A percentile compares a stretch with the other conserved stretches of the same genome.
These are phyloP conservation scores for Lacanobia oleracea DNA, from an alignment of 2,888 invertebrate species.

Conservation along the genomic window DNA sequence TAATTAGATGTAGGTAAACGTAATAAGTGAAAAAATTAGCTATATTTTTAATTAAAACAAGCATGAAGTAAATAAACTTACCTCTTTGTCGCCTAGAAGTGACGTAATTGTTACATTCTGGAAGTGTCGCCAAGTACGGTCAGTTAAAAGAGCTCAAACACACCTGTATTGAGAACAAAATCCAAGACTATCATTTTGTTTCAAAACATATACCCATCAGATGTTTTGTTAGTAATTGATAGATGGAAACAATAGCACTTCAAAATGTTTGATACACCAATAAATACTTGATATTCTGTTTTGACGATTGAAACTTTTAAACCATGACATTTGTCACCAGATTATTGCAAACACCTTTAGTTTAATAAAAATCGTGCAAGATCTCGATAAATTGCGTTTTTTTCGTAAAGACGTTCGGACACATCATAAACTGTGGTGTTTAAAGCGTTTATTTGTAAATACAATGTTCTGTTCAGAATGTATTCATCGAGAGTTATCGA, in stretches of 20 bases:
- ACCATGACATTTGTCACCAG: background rate
- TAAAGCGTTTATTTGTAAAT: background rate
- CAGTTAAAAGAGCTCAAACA: slow-evolving; percentile 75
- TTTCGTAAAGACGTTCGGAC: background rate
- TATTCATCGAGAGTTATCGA: background rate
- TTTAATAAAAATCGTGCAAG: background rate
- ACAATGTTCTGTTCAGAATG: background rate
- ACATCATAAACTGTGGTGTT: background rate
- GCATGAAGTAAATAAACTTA: slow-evolving; percentile 62
- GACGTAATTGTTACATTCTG: slow-evolving; percentile 63
- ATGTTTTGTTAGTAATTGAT: slow-evolving; percentile 1
- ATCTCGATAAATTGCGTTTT: background rate
- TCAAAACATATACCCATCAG: background rate
- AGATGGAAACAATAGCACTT: background rate
- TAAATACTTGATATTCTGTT: no score
- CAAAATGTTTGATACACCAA: background rate
- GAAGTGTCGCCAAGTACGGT: slow-evolving; percentile 79
- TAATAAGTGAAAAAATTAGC: no score
- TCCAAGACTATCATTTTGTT: slow-evolving; percentile 77
- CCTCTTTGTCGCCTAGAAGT: slow-evolving; percentile 49
- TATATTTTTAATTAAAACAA: background rate
- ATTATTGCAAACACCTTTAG: background rate
- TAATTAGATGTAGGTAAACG: no score
- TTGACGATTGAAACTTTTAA: no score
- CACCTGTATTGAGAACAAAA: slow-evolving; percentile 83